A percentile compares a stretch with the other conserved stretches of the same genome.
Evolutionary conservation across 2,113 vertebrate genomes (phyloP).

Genomic region (Paraplagusia blochii): DNA sequence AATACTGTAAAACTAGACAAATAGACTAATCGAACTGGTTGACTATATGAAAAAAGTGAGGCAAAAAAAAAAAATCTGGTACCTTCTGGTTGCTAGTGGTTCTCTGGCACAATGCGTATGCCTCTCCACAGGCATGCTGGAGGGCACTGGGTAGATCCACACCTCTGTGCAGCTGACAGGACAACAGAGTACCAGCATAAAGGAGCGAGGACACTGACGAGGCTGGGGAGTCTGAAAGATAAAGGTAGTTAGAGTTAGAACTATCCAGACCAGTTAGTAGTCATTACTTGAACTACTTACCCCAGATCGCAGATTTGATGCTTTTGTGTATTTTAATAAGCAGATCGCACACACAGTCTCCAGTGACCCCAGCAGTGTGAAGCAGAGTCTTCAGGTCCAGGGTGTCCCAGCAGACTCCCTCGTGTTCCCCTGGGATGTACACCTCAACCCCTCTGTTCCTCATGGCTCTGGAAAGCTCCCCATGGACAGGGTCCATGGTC

Average conservation of each 20-base stretch:
- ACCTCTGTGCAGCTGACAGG: conserved; percentile 86
- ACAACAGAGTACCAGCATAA: conserved; percentile 81
- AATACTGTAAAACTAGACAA: too few relatives aligned
- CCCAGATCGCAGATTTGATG: conserved; percentile 79
- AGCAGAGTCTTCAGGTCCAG: conserved; percentile 88
- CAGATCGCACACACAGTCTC: conserved; percentile 83
- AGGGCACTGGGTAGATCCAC: conserved; percentile 83
- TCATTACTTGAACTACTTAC: conserved; percentile 62
- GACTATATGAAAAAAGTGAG: too few relatives aligned
- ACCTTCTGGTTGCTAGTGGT: conserved; percentile 83
- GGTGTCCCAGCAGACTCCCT: conserved; percentile 74
- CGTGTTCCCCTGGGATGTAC: conserved; percentile 84
- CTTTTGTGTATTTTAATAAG: conserved; percentile 84
- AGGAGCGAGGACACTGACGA: conserved; percentile 84
- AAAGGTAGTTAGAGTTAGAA: neutral
- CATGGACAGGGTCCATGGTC: conserved; percentile 92
- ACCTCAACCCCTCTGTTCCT: conserved; percentile 94
- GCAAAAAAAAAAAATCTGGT: conserved; percentile 11
- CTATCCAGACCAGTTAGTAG: neutral
- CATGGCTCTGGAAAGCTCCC: conserved; percentile 98
- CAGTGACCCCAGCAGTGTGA: conserved; percentile 84
- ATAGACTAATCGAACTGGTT: too few relatives aligned
- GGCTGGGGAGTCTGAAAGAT: conserved; percentile 79
- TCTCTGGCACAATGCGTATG: conserved; percentile 83
- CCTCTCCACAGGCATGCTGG: conserved; percentile 84